phyloP scores from a whole-genome alignment of 2,113 vertebrate genomes.

The Nannobrachium achirus region DNA sequence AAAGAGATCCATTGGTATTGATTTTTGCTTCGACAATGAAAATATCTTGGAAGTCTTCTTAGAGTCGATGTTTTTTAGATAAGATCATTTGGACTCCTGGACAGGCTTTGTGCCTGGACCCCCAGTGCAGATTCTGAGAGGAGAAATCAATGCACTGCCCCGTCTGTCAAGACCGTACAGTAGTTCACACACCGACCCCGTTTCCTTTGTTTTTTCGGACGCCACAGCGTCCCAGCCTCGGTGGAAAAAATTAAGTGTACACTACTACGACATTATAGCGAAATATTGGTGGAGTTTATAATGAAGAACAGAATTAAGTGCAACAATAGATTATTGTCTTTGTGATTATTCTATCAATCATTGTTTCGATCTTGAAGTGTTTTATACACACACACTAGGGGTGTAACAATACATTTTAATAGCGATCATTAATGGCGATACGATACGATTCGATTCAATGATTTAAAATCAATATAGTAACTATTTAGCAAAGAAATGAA shows the following conservation, averaged over 20 bases:
- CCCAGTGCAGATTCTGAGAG: conserved; percentile 18
- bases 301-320: too few species aligned
- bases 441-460: too few species aligned
- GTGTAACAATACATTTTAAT: too few species aligned
- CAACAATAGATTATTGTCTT: too few species aligned
- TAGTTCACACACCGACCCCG: neutral
- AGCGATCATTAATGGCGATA: too few species aligned
- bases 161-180: conserved; percentile 6
- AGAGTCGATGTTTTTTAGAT: conserved; percentile 5
- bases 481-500: too few species aligned
- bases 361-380: too few species aligned
- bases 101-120: conserved; percentile 12
- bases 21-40: neutral
- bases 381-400: too few species aligned
- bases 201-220: conserved; percentile 32
- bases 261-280: neutral
- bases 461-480: too few species aligned
- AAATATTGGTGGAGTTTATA: conserved; percentile 1
- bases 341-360: too few species aligned
- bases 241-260: neutral
- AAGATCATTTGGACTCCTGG: conserved; percentile 8
- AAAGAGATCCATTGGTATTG: neutral
- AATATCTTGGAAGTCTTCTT: neutral
- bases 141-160: conserved; percentile 23
- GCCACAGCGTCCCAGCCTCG: conserved; percentile 15